Conservation (phyloP, 37 sponge, comb jelly and placozoan species). For the Chondrilla cf. caribensis region DNA sequence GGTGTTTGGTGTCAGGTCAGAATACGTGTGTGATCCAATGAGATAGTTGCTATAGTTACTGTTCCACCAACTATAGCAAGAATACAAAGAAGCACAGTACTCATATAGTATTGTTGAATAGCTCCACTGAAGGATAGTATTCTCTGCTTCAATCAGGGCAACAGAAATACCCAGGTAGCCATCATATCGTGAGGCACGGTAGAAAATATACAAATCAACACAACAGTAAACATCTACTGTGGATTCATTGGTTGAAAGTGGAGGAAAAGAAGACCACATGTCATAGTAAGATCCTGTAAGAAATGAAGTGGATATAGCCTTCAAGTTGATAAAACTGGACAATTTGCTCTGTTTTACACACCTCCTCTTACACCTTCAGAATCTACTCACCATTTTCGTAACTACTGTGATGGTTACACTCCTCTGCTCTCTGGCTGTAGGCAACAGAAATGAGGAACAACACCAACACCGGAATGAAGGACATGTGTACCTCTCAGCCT, state of each 20-base stretch:
- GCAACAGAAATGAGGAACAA: too few species aligned
- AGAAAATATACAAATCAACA: background rate
- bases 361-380: too few species aligned
- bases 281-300: background rate
- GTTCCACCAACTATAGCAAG: background rate
- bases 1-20: conserved; percentile 10
- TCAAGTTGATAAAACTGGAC: too few species aligned
- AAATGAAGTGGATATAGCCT: too few species aligned
- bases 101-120: background rate
- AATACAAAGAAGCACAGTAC: background rate
- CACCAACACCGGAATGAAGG: too few species aligned
- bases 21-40: background rate
- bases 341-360: too few species aligned
- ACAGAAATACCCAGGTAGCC: background rate
- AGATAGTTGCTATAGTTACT: conserved; percentile 4
- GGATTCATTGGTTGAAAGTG: background rate
- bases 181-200: too few species aligned
- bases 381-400: too few species aligned
- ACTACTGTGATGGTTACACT: too few species aligned
- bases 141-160: background rate
- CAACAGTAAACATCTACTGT: background rate
- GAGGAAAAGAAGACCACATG: background rate
- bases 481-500: too few species aligned
- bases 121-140: background rate
- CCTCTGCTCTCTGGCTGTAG: too few species aligned